phyloP scores from a whole-genome alignment of 2,113 vertebrate genomes.

The Urocynchramus pylzowi region DNA sequence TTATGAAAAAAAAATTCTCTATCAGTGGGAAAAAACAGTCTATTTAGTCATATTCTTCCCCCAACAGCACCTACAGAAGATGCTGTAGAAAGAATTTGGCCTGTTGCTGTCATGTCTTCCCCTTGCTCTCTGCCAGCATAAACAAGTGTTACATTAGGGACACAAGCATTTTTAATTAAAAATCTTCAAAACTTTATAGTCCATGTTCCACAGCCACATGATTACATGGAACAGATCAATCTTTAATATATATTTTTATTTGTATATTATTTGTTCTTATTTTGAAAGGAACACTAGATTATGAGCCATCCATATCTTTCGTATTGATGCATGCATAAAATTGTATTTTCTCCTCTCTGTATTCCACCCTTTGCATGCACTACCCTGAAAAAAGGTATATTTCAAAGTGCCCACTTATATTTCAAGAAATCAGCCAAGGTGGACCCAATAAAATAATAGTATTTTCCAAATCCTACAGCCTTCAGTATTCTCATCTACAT shows the following conservation, averaged over 20 bases:
- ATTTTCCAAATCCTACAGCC: not conserved
- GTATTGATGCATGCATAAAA: not conserved
- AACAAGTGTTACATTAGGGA: not conserved
- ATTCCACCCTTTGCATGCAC: not conserved
- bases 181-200: not conserved
- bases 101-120: not conserved
- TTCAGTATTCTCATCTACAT: not conserved
- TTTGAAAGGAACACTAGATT: not conserved
- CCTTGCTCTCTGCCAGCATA: not conserved
- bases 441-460: not conserved
- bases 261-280: not conserved
- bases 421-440: not conserved
- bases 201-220: not conserved
- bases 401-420: not conserved
- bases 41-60: not conserved
- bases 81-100: accelerated
- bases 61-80: not conserved
- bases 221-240: not conserved
- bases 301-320: not conserved
- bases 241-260: not conserved
- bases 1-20: not conserved
- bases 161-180: not conserved
- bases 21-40: not conserved
- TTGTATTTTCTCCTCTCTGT: not conserved
- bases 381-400: not conserved